phyloP scores from a whole-genome alignment of 2,113 vertebrate species.

The Eulemur rufifrons region DNA sequence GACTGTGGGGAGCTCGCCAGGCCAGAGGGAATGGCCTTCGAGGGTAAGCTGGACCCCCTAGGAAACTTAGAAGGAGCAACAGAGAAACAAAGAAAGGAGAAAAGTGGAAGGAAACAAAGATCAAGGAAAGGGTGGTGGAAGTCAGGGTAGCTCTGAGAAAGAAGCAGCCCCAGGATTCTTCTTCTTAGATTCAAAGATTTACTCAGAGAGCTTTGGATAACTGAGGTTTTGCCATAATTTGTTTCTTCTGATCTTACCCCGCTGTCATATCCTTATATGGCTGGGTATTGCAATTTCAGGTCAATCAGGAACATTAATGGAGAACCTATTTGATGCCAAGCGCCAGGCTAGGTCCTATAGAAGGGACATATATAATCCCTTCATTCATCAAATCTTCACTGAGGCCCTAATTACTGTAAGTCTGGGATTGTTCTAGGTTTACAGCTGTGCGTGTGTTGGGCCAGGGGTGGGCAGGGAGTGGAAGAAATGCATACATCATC shows the following conservation, averaged over 20 bases:
- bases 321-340: background rate
- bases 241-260: background rate
- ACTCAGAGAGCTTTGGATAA: background rate
- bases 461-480: background rate
- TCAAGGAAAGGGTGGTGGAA: background rate
- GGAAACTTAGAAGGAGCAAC: background rate
- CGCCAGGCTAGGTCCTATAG: background rate
- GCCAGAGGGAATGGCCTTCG: background rate
- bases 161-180: background rate
- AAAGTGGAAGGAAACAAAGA: constrained; percentile 8
- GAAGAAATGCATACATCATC: background rate
- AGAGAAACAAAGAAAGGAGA: background rate
- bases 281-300: background rate
- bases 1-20: background rate
- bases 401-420: background rate
- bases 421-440: background rate
- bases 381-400: background rate
- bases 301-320: background rate
- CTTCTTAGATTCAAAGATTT: background rate
- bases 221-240: background rate
- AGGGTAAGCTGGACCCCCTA: background rate
- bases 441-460: background rate
- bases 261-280: background rate
- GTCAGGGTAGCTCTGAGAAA: background rate
- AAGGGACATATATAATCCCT: background rate